These are phyloP conservation scores for Parauchenoglanis punctatus DNA, from an alignment of 2,797 vertebrate genomes.

Conservation along the genomic window DNA sequence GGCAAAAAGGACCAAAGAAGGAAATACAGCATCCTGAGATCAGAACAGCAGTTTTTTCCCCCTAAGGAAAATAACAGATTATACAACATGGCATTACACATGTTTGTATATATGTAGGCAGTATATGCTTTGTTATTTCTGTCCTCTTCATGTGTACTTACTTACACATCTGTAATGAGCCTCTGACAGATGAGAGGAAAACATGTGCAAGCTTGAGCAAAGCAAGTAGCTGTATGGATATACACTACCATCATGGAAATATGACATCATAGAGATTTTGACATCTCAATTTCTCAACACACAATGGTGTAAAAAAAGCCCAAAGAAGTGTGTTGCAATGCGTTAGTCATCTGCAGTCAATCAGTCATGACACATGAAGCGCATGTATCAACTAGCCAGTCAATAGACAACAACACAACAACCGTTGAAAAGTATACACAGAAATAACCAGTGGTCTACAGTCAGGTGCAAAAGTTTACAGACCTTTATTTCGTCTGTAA, in stretches of 20 bases:
- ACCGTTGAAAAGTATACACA: not conserved
- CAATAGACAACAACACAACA: constrained; percentile 20
- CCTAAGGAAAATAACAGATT: not conserved
- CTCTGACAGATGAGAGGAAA: constrained; percentile 23
- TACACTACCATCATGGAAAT: not conserved
- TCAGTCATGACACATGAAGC: constrained; percentile 43
- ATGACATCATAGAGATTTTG: constrained; percentile 46
- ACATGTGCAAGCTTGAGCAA: constrained; percentile 27
- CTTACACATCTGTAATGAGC: constrained; percentile 24
- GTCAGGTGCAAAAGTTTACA: not conserved
- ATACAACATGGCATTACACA: not conserved
- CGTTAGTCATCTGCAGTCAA: constrained; percentile 31
- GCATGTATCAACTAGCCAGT: constrained; percentile 38
- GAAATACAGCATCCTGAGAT: not conserved
- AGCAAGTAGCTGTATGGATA: not conserved
- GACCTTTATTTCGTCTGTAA: not conserved
- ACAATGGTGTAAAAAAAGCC: constrained; percentile 5
- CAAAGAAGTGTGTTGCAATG: constrained; percentile 47
- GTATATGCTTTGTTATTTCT: constrained; percentile 12
- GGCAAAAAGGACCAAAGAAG: not conserved
- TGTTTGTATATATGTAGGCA: not conserved
- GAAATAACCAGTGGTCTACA: not conserved
- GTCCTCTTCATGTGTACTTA: not conserved
- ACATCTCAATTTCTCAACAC: constrained; percentile 39
- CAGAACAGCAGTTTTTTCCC: not conserved